These are phyloP conservation scores for Zootoca vivipara DNA, from an alignment of 2,113 vertebrate genomes.

Conservation along the genomic window DNA sequence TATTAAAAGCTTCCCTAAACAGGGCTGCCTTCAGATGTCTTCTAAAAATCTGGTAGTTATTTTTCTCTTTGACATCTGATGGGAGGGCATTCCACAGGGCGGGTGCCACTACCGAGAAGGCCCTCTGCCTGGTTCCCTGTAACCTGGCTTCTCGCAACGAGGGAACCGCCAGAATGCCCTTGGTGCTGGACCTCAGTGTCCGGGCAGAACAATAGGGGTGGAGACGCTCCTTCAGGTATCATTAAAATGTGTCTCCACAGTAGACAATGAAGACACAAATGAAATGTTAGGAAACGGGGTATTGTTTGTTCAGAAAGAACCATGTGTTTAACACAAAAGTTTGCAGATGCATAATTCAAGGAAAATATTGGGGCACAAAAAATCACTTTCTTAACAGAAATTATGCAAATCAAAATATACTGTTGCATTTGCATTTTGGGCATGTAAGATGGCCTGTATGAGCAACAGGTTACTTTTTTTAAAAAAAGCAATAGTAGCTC, in stretches of 20 bases:
- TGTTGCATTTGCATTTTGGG: neutral
- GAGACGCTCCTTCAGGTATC: too few species aligned
- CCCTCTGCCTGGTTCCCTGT: too few species aligned
- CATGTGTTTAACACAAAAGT: neutral
- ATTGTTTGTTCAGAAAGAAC: neutral
- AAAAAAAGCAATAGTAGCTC: neutral
- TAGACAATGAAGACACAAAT: neutral
- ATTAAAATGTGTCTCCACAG: neutral
- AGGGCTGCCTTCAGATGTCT: too few species aligned
- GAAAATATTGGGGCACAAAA: neutral
- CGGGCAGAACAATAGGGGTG: too few species aligned
- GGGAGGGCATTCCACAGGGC: too few species aligned
- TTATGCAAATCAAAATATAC: slow-evolving; percentile 32
- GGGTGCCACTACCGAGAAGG: too few species aligned
- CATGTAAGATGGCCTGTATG: neutral
- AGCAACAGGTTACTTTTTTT: neutral
- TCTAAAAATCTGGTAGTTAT: too few species aligned
- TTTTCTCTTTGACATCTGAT: too few species aligned
- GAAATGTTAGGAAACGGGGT: neutral
- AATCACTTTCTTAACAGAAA: slow-evolving; percentile 12
- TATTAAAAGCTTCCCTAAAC: too few species aligned
- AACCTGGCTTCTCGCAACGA: too few species aligned
- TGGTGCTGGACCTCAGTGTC: too few species aligned
- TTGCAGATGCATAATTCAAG: neutral
- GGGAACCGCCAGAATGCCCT: too few species aligned